Percentiles rank a stretch among this genome's conserved stretches.
Evolutionary conservation across 2,113 vertebrate species (phyloP).

Genomic region (Lepidothrix coronata): DNA sequence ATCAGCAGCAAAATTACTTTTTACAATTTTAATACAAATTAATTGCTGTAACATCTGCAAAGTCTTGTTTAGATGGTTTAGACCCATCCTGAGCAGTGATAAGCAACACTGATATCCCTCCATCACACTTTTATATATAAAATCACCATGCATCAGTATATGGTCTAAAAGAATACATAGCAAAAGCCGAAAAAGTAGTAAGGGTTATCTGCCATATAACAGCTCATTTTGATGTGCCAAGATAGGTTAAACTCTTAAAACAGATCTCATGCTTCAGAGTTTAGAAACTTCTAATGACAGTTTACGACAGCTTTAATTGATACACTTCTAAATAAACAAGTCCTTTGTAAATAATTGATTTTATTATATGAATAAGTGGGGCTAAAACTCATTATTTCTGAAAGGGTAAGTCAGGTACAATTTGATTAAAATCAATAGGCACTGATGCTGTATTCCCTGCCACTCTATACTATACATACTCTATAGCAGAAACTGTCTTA

Average conservation of each 20-base stretch:
- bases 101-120: neutral
- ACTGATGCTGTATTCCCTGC: neutral
- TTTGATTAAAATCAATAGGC: neutral
- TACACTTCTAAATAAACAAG: neutral
- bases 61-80: neutral
- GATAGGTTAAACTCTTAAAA: neutral
- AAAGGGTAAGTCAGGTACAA: neutral
- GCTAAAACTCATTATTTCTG: neutral
- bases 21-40: neutral
- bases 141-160: neutral
- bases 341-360: neutral
- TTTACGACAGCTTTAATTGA: neutral
- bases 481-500: neutral
- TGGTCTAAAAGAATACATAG: rapidly evolving
- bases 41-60: neutral
- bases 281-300: neutral
- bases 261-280: neutral
- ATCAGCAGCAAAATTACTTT: neutral
- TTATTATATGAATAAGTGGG: neutral
- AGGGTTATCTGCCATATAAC: neutral
- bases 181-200: neutral
- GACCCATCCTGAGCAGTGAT: neutral
- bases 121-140: neutral
- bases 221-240: neutral
- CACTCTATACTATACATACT: neutral